Evolutionary conservation across 2,113 vertebrate species (phyloP).

Genomic region (Aspiorhynchus laticeps): DNA sequence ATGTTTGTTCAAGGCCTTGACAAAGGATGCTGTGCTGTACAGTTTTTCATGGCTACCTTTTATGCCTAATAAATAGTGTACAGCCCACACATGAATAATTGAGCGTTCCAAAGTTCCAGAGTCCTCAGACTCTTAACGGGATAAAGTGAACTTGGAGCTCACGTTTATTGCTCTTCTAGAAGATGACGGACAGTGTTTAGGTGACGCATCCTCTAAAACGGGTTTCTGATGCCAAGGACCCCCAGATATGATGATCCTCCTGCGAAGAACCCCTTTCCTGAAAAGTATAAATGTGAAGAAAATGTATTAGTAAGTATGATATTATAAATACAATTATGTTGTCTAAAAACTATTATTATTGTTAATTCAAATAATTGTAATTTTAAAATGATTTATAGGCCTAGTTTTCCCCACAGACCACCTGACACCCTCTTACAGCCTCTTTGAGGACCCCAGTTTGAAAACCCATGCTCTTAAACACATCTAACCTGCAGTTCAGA

Average conservation of each 20-base stretch:
- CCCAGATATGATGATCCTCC: background rate
- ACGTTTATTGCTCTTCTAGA: slow-evolving; percentile 19
- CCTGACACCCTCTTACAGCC: too few relatives aligned
- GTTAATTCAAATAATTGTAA: too few relatives aligned
- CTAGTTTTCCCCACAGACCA: too few relatives aligned
- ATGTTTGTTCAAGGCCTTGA: slow-evolving; percentile 49
- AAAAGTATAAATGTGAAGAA: background rate
- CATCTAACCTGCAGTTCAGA: background rate
- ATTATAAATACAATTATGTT: too few relatives aligned
- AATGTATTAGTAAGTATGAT: background rate
- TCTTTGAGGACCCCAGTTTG: background rate
- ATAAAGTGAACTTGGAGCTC: slow-evolving; percentile 44
- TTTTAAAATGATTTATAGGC: too few relatives aligned
- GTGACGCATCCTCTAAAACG: slow-evolving; percentile 29
- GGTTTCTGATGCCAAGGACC: background rate
- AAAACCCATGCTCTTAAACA: background rate
- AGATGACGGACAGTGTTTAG: slow-evolving; percentile 51
- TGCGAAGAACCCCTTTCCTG: background rate
- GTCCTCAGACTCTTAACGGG: slow-evolving; percentile 39
- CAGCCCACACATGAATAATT: slow-evolving; percentile 52
- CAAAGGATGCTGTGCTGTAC: slow-evolving; percentile 52
- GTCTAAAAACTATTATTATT: too few relatives aligned
- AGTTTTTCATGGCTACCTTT: slow-evolving; percentile 55
- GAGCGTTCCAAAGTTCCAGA: slow-evolving; percentile 49
- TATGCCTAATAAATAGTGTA: slow-evolving; percentile 63